Percentiles rank a stretch among this genome's conserved stretches.
These are phyloP conservation scores for Caenorhabditis imperialis DNA, from an alignment of 2,888 invertebrate genomes.

Conservation along the genomic window DNA sequence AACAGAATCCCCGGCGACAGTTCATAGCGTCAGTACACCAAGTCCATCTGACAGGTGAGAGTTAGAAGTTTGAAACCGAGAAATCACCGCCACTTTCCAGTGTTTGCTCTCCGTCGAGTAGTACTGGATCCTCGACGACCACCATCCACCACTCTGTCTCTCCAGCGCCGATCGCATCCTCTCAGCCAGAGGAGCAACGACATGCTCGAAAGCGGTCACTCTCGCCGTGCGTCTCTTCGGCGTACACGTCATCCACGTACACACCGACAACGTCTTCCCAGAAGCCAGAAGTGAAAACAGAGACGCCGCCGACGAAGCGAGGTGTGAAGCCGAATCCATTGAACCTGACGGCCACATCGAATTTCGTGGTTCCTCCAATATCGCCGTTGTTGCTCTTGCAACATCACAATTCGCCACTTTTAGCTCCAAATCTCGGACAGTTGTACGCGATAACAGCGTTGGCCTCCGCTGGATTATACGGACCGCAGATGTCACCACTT, in stretches of 20 bases:
- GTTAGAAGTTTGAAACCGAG: not conserved
- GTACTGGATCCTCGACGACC: conserved; percentile 20
- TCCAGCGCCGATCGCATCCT: conserved; percentile 38
- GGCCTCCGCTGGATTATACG: conserved; percentile 56
- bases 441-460: conserved; percentile 51
- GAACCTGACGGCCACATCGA: conserved; percentile 42
- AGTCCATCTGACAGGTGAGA: conserved; percentile 48
- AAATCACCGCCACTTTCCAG: conserved; percentile 14
- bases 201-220: conserved; percentile 18
- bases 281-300: not conserved
- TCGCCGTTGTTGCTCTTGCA: conserved; percentile 30
- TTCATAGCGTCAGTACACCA: conserved; percentile 48
- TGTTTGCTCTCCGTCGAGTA: conserved; percentile 42
- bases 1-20: conserved; percentile 11
- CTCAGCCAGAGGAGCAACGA: conserved; percentile 23
- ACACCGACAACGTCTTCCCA: not conserved
- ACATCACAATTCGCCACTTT: conserved; percentile 37
- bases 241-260: not conserved
- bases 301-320: conserved; percentile 16
- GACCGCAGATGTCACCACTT: conserved; percentile 56
- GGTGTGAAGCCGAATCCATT: conserved; percentile 48
- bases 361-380: conserved; percentile 25
- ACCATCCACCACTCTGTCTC: conserved; percentile 11
- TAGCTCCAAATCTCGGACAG: conserved; percentile 27
- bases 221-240: conserved; percentile 17